Evolutionary conservation across 2,113 vertebrate species (phyloP).

Genomic region (Hyla sarda): DNA sequence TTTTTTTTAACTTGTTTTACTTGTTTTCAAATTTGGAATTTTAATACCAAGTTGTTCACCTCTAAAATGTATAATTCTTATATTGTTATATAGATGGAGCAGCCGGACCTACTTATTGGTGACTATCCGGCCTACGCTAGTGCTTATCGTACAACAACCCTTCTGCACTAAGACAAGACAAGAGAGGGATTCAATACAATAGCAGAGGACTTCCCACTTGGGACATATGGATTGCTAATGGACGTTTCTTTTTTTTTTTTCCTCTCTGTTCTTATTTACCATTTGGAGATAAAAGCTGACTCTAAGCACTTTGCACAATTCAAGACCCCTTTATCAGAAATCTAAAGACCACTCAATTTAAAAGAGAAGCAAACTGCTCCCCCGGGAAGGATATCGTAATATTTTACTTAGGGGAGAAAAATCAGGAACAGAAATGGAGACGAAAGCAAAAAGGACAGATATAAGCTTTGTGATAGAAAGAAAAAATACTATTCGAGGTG

Average conservation of each 20-base stretch:
- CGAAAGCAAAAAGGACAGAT: slow-evolving; percentile 55
- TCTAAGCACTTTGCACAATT: slow-evolving; percentile 69
- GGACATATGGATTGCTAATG: slow-evolving; percentile 69
- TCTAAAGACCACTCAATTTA: slow-evolving; percentile 72
- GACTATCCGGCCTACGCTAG: background rate
- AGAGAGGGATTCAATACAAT: slow-evolving; percentile 7
- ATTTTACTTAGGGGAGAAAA: slow-evolving; percentile 63
- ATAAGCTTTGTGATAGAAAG: slow-evolving; percentile 58
- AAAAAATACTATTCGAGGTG: background rate
- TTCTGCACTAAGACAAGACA: slow-evolving; percentile 21
- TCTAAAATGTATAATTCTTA: background rate
- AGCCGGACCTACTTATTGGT: background rate
- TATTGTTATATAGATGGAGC: background rate
- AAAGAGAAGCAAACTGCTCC: slow-evolving; percentile 70
- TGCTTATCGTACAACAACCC: background rate
- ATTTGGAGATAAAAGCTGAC: slow-evolving; percentile 66
- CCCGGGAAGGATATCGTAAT: slow-evolving; percentile 62
- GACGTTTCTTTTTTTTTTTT: slow-evolving; percentile 66
- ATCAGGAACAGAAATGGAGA: slow-evolving; percentile 48
- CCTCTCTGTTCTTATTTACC: slow-evolving; percentile 70
- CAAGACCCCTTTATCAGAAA: slow-evolving; percentile 66
- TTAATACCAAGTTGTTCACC: no score
- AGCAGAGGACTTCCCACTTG: slow-evolving; percentile 51
- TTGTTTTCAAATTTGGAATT: no score
- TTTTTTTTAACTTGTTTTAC: no score